Conservation (phyloP, 2,797 vertebrate species). For the Ctenopoma multispine region DNA sequence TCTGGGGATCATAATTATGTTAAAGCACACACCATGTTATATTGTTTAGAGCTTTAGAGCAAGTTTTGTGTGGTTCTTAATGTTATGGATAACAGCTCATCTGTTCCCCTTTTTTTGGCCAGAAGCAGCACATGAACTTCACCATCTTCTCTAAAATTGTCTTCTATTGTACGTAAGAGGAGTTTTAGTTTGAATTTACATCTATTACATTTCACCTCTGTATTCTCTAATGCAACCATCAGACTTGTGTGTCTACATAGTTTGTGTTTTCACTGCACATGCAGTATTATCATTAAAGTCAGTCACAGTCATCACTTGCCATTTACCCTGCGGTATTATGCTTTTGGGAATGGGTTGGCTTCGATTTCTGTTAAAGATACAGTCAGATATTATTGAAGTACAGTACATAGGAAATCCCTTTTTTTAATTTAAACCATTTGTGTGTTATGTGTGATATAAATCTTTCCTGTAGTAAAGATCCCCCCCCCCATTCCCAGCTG, state of each 20-base stretch:
- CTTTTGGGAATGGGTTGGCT: not conserved
- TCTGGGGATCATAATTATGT: slow-evolving; percentile 47
- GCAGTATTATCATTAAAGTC: slow-evolving; percentile 40
- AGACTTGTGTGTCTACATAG: not conserved
- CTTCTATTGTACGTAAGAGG: too few species aligned
- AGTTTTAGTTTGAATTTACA: too few species aligned
- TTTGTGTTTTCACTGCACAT: slow-evolving; percentile 6
- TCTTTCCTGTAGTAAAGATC: slow-evolving; percentile 36
- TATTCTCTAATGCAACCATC: not conserved
- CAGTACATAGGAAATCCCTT: not conserved
- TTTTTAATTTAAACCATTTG: slow-evolving; percentile 35
- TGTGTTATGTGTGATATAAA: slow-evolving; percentile 30
- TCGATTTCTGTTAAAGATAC: not conserved
- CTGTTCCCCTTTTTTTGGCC: too few species aligned
- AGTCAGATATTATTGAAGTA: not conserved
- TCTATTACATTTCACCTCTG: too few species aligned
- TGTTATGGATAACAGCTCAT: slow-evolving; percentile 30
- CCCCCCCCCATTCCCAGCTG: slow-evolving; percentile 47
- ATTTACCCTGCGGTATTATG: slow-evolving; percentile 44
- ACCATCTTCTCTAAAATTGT: not conserved
- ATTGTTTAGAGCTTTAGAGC: slow-evolving; percentile 7
- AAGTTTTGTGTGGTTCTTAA: slow-evolving; percentile 24
- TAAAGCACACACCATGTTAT: slow-evolving; percentile 24
- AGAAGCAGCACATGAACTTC: not conserved
- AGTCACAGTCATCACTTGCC: slow-evolving; percentile 39